Conservation (phyloP, 1,140 invertebrate species). For the Delia radicum region DNA sequence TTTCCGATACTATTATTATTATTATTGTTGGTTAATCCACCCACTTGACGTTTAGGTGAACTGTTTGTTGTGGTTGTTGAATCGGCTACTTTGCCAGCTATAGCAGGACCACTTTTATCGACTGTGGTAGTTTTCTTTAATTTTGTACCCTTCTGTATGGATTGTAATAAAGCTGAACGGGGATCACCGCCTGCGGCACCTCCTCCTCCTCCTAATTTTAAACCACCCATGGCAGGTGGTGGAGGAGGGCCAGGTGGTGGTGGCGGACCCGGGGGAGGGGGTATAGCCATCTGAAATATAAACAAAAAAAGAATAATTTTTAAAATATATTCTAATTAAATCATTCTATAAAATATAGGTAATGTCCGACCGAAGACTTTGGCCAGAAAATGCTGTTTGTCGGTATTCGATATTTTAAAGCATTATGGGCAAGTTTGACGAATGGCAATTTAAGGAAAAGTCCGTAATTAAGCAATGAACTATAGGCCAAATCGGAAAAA, state of each 20-base stretch:
- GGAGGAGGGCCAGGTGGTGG: constrained; percentile 68
- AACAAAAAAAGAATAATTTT: background rate
- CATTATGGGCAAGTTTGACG: too few relatives aligned
- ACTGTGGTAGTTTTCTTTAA: constrained; percentile 86
- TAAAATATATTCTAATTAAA: background rate
- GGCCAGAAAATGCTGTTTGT: too few relatives aligned
- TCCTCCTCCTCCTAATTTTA: constrained; percentile 52
- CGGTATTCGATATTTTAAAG: too few relatives aligned
- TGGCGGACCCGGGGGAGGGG: constrained; percentile 62
- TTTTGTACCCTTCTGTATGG: constrained; percentile 77
- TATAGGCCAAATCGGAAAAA: too few relatives aligned
- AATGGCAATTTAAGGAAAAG: too few relatives aligned
- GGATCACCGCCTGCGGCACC: constrained; percentile 61
- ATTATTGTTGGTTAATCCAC: constrained; percentile 54
- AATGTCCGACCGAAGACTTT: too few relatives aligned
- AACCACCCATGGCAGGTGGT: constrained; percentile 57
- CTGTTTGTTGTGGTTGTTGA: constrained; percentile 41
- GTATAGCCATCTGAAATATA: constrained; percentile 56
- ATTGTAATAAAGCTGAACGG: constrained; percentile 70
- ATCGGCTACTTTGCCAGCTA: constrained; percentile 61
- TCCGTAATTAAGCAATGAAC: too few relatives aligned
- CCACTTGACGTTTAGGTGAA: constrained; percentile 48
- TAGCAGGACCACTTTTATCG: constrained; percentile 80
- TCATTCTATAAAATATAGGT: background rate
- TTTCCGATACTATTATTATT: constrained; percentile 54